Evolutionary conservation across 2,888 invertebrate genomes (phyloP), one percentile per base, ranked within the genome.

Genomic region (Aleiodes leptofemur): DNA sequence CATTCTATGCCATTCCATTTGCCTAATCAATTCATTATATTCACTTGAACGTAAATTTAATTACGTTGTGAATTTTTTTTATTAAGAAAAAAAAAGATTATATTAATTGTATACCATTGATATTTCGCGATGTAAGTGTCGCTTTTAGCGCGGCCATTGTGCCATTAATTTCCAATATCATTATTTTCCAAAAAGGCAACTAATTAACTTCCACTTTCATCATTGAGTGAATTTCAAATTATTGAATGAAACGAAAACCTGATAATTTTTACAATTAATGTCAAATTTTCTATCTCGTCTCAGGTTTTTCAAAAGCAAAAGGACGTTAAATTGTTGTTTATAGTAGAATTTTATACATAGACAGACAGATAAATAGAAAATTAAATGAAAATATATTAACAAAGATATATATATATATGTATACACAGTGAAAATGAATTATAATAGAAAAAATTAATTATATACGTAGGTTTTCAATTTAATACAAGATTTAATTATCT

Each of bases 311-410:
- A 13, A 59, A 43, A 34, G 11, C 13, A 8, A n/a, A 38, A 43
- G 9, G 51, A 51, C 51, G 50, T 70, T 72, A 57, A 72, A 69
- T 74, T 51, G 72, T 76, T 77, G 74, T 73, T 76, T 59, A 76
- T 74, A n/a, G 76, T 72, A 61, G 66, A 76, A 73, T 79, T 78
- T 79, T 79, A 74, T 74, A 77, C 76, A 61, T 9, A 43, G 3
- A 43, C 7, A 43, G 7, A 43, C 9, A 43, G 7, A 43, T 8
- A 43, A 68, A 51, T 31, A 69, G 23, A 23, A 23, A 23, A 72
- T 57, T 73, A 66, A 71, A 73, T 66, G 38, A 73, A 74, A 73
- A 71, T 70, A 61, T 76, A 76, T 69, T 69, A 23, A 73, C 16
- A 61, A 73, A 77, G 74, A 73, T 68, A 77, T 66, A 77, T 66